Base-by-base conservation (phyloP, 2,888 invertebrate genomes). In the Linnaemya vulpina region DNA sequence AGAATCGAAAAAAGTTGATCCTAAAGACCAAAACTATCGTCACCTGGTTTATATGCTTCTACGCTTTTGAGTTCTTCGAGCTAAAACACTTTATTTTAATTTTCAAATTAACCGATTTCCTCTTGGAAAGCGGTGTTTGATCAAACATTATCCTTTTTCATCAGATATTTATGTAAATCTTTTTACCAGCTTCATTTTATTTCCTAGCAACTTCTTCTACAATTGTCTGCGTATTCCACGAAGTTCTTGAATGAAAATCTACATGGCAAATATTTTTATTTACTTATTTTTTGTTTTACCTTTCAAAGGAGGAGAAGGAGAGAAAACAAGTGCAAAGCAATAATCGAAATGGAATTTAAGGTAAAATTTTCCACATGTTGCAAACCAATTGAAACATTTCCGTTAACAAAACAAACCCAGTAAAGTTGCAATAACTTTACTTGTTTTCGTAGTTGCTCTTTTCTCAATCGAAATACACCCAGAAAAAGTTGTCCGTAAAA, bases 381-480 rank as follows among this genome's bases (percentile, higher is more conserved):
- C 53, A 43, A 63, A 67, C 20, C 71, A 49, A 77, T 77, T 83
- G 55, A 71, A 71, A 73, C 70, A 67, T 77, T 77, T 77, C 60
- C 77, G 30, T 60, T 83, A 63, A 55, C 77, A 58, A 73, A 76
- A 65, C 46, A 67, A 79, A 82, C 46, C 43, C 65, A 71, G 77
- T 58, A 35, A 67, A 83, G 43, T 67, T 73, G 67, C 58, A 83
- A 73, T 71, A 77, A 83, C 75, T 82, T 67, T 58, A 51, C 35
- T 46, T 58, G 40, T 30, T 20, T 25, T 9, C 49, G 62, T 30
- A 62, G 51, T 53, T 53, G 58, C 20, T 58, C 53, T 55, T 73
- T 75, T 13, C 25, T 15, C 25, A 22, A 1, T 10, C 2, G 4
- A 8, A 11, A 0, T 65, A 65, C 82, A 71, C 58, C n/a, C 25